Evolutionary conservation across 1,140 invertebrate species (phyloP).

Genomic region (Trichonephila clavata): DNA sequence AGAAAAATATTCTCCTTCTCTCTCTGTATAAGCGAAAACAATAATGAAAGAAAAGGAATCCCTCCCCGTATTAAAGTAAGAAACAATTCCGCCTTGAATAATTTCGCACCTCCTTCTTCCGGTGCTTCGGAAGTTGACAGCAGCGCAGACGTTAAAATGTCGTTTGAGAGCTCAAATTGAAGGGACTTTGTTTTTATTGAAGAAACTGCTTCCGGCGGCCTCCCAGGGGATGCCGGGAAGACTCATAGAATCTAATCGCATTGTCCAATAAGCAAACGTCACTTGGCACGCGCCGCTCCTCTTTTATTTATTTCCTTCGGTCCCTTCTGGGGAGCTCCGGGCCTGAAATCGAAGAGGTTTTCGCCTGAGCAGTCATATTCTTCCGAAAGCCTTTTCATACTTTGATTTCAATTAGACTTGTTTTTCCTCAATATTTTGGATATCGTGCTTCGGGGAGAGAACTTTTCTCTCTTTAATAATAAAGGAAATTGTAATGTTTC

Average conservation of each 20-base stretch:
- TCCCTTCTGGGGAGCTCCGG: not conserved
- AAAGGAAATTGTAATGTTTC: too few species aligned
- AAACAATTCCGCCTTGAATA: slow-evolving; percentile 27
- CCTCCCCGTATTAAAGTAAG: not conserved
- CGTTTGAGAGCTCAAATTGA: slow-evolving; percentile 72
- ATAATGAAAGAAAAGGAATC: too few species aligned
- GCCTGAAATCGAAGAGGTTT: not conserved
- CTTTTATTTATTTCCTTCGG: slow-evolving; percentile 1
- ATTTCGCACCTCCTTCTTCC: slow-evolving; percentile 9
- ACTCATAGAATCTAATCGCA: slow-evolving; percentile 69
- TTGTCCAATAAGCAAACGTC: slow-evolving; percentile 68
- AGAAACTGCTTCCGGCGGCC: slow-evolving; percentile 9
- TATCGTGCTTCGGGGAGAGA: too few species aligned
- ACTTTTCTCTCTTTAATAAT: too few species aligned
- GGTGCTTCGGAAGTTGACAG: too few species aligned
- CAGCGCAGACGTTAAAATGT: slow-evolving; percentile 69
- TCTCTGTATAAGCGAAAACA: too few species aligned
- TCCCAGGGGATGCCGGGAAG: slow-evolving; percentile 43
- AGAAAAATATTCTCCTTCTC: too few species aligned
- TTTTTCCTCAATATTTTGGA: too few species aligned
- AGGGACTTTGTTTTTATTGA: slow-evolving; percentile 59
- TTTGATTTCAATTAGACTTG: too few species aligned
- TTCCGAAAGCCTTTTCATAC: not conserved
- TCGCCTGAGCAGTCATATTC: too few species aligned
- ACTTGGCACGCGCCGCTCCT: slow-evolving; percentile 40